phyloP scores from a whole-genome alignment of 2,888 invertebrate species.

The Dermolepida albohirtum region DNA sequence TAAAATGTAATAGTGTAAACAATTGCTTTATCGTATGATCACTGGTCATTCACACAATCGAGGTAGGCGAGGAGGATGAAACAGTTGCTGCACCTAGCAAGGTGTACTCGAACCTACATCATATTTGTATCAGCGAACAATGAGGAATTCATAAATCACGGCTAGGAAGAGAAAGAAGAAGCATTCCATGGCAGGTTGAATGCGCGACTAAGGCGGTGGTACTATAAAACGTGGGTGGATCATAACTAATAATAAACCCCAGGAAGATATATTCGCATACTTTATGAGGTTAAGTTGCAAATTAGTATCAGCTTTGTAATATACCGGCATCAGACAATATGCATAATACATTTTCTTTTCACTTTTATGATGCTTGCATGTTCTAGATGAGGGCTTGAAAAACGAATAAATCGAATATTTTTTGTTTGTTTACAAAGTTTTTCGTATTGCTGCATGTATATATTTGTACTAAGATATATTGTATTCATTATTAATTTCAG shows the following conservation, averaged over 20 bases:
- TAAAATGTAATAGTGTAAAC: too few species aligned
- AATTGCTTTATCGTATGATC: constrained; percentile 4
- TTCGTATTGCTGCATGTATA: too few species aligned
- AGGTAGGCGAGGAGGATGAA: constrained; percentile 45
- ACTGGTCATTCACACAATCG: constrained; percentile 27
- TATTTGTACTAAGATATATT: too few species aligned
- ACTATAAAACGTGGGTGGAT: constrained; percentile 42
- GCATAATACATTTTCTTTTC: too few species aligned
- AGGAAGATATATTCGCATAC: constrained; percentile 36
- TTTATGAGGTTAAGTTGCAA: constrained; percentile 41
- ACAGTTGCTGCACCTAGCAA: constrained; percentile 47
- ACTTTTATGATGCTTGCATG: too few species aligned
- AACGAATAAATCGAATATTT: too few species aligned
- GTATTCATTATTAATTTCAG: too few species aligned
- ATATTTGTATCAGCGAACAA: constrained; percentile 46
- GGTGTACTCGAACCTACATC: constrained; percentile 47
- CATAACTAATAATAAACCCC: constrained; percentile 44
- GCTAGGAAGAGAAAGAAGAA: constrained; percentile 49
- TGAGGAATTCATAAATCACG: constrained; percentile 47
- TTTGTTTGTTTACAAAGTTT: too few species aligned
- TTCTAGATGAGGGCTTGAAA: too few species aligned
- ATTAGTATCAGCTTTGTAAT: constrained; percentile 30
- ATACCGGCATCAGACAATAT: not conserved
- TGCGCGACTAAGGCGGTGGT: constrained; percentile 46
- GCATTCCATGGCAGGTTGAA: constrained; percentile 46